Percentiles rank a stretch among this genome's conserved stretches.
Conservation (phyloP, 64 coral and sea anemone species). For the Catalaphyllia jardinei region DNA sequence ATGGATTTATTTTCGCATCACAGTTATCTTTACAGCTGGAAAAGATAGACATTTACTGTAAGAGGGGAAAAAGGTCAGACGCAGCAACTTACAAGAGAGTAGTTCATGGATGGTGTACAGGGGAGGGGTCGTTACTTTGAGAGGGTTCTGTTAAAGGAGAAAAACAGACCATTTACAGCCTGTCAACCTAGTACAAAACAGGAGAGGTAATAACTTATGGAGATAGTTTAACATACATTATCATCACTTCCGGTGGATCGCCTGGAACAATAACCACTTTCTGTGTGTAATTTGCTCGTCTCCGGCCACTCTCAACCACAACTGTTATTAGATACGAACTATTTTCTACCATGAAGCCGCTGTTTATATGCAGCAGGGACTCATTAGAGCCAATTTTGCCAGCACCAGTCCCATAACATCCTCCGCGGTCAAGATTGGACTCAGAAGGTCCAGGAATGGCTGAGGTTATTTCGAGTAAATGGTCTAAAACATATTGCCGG, state of each 20-base stretch:
- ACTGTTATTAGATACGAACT: slow-evolving; percentile 11
- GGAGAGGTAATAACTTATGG: no score
- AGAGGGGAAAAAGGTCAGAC: no score
- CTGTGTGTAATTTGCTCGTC: not conserved
- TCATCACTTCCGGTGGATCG: slow-evolving; percentile 9
- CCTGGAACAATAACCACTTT: slow-evolving; percentile 13
- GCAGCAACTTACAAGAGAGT: no score
- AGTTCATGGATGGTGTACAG: no score
- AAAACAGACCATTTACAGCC: no score
- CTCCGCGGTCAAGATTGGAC: slow-evolving; percentile 1
- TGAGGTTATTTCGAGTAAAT: slow-evolving; percentile 7
- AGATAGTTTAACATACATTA: not conserved
- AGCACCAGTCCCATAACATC: slow-evolving; percentile 55
- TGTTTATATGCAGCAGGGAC: not conserved
- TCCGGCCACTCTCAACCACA: not conserved
- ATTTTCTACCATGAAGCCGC: not conserved
- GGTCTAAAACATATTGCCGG: not conserved
- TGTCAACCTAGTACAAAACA: no score
- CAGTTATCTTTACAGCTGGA: slow-evolving; percentile 12
- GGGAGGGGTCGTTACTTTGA: no score
- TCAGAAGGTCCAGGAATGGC: not conserved
- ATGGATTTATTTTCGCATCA: slow-evolving; percentile 4
- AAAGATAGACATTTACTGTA: not conserved
- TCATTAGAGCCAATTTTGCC: slow-evolving; percentile 12
- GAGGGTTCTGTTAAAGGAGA: no score